Evolutionary conservation across 2,888 invertebrate species (phyloP), one percentile per base, ranked within the genome.

Genomic region (Formica aserva): DNA sequence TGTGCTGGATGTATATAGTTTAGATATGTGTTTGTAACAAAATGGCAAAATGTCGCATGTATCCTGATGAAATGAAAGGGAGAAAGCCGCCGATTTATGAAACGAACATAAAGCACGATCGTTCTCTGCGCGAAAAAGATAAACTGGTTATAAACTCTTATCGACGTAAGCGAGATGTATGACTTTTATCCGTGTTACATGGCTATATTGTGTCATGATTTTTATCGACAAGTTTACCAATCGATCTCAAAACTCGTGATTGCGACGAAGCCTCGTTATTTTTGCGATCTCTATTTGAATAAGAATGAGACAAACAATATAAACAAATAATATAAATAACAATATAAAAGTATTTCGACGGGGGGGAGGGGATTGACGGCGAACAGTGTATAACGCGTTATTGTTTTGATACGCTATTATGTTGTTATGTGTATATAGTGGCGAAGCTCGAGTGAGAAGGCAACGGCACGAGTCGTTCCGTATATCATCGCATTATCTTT

Each of bases 141-240:
- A 78, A 78, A 78, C 60, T 32, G 45, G 78, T 78, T 77, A 78
- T 78, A 18, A 13, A 69, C 60, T 71, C 22, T 71, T 60, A 78
- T 78, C 78, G 69, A 60, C 78, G 13, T 57, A 71, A 13, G 8
- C 60, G 71, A 71, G 45, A 78, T 71, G 69, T 60, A 78, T 18
- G 71, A 71, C 60, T 78, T 71, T 45, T 71, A 67, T 69, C 38
- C 60, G 3, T 57, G 57, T 32, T 22, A 41, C 18, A 78, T 15
- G 11, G 32, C 72, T 22, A 32, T 18, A 13, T 13, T 60, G 22
- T 18, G 41, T 55, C 66, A 38, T 41, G 38, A 78, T 78, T 78
- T 57, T 26, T 72, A 71, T 71, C 71, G 18, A 35, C 45, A 15
- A 69, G 32, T n/a, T 52, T 13, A 11, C 11, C 45, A 32, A 57